A percentile compares a stretch with the other conserved stretches of the same genome.
Conservation (phyloP, 1,140 invertebrate species). For the Saxidomus purpurata region DNA sequence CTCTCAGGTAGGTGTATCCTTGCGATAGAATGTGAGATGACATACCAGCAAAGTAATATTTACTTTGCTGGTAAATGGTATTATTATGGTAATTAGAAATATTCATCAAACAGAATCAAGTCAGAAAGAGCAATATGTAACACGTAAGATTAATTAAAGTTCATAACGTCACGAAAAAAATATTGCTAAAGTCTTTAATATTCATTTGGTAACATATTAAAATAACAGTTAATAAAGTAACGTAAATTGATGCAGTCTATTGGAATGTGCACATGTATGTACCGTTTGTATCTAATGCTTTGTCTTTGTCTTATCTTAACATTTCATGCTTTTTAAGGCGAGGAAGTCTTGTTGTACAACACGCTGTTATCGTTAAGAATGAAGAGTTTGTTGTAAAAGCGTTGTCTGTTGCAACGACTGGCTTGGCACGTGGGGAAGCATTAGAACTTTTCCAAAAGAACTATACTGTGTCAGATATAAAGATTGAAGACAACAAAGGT, state of each 20-base stretch:
- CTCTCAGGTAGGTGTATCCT: not conserved
- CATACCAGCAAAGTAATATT: not conserved
- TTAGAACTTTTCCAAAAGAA: not conserved
- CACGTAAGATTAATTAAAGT: not conserved
- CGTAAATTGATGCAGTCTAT: too few species aligned
- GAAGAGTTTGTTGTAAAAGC: not conserved
- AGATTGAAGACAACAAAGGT: not conserved
- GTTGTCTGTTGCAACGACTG: not conserved
- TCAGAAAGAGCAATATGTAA: not conserved
- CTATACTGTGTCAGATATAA: not conserved
- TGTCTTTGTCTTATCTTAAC: not conserved
- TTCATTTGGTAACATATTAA: not conserved
- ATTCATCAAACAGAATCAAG: not conserved
- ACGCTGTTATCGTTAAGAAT: not conserved
- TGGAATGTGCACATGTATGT: not conserved
- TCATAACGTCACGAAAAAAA: not conserved
- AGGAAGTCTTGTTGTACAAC: not conserved
- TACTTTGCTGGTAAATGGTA: not conserved
- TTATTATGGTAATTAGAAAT: not conserved
- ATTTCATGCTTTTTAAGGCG: not conserved
- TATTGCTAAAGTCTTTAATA: not conserved
- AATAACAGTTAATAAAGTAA: too few species aligned
- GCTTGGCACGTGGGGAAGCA: not conserved
- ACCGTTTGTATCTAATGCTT: not conserved
- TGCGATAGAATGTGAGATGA: not conserved